Conservation (phyloP, 2,113 vertebrate species). For the Actenoides hombroni region DNA sequence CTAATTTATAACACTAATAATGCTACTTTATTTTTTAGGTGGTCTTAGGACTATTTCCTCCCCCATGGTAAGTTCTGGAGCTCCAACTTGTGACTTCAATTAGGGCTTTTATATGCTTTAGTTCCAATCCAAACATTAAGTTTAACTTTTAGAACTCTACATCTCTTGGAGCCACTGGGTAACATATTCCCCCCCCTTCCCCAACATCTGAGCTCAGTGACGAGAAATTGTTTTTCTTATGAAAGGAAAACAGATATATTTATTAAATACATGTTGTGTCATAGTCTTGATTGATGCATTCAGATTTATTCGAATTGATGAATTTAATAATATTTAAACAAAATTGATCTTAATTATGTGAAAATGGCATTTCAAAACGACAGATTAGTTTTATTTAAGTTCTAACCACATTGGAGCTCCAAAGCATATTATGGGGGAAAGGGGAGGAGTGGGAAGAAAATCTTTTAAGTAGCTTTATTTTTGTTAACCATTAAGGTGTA, state of each 20-base stretch:
- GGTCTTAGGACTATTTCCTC: conserved; percentile 72
- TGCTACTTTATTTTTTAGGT: conserved; percentile 70
- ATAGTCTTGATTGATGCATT: conserved; percentile 5
- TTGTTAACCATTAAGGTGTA: not conserved
- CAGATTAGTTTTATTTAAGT: conserved; percentile 36
- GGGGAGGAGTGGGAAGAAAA: conserved; percentile 57
- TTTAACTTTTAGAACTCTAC: not conserved
- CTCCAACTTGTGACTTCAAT: conserved; percentile 72
- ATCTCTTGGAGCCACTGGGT: conserved; percentile 30
- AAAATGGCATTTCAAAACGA: conserved; percentile 40
- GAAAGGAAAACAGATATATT: not conserved
- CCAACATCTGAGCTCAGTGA: conserved; percentile 56
- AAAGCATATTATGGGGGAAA: conserved; percentile 72
- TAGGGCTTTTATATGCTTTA: conserved; percentile 61
- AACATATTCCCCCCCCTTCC: conserved; percentile 44
- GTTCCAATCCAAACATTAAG: conserved; percentile 53
- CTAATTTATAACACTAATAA: conserved; percentile 63
- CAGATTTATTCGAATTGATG: not conserved
- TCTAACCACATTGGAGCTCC: conserved; percentile 70
- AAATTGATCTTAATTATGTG: not conserved
- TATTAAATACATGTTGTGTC: not conserved
- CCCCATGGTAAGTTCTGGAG: conserved; percentile 74
- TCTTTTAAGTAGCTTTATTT: not conserved
- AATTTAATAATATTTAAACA: not conserved
- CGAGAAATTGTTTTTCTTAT: conserved; percentile 12